Evolutionary conservation across 2,113 vertebrate genomes (phyloP).

Genomic region (Salvelinus fontinalis): DNA sequence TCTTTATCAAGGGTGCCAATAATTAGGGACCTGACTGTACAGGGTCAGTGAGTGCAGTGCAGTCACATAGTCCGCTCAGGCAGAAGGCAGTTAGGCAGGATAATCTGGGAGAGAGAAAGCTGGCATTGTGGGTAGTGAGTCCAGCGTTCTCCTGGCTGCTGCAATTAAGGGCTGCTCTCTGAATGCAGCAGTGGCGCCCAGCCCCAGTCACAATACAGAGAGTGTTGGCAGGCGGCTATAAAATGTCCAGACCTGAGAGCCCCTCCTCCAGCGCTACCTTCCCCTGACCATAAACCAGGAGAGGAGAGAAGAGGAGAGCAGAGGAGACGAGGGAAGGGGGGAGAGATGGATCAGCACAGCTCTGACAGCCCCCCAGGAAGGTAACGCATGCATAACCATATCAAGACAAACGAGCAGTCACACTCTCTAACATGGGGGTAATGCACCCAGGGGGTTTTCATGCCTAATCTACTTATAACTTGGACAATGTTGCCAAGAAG

Average conservation of each 20-base stretch:
- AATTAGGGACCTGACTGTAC: no score
- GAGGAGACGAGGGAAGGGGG: neutral
- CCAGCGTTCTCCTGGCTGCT: constrained; percentile 23
- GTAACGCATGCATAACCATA: constrained; percentile 45
- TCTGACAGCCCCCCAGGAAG: constrained; percentile 40
- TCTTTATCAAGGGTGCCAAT: no score
- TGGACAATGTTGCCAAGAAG: neutral
- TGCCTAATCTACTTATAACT: constrained; percentile 18
- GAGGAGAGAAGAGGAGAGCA: constrained; percentile 5
- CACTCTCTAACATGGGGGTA: constrained; percentile 1
- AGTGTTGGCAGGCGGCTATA: constrained; percentile 36
- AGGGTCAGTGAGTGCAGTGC: no score
- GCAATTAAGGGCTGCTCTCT: constrained; percentile 41
- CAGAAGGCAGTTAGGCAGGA: no score
- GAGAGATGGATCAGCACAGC: constrained; percentile 18
- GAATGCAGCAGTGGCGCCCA: constrained; percentile 17
- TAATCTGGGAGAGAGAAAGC: no score
- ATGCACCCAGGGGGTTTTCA: constrained; percentile 16
- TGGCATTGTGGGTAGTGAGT: neutral
- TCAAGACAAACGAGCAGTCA: constrained; percentile 23
- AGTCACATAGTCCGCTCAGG: no score
- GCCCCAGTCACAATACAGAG: constrained; percentile 43
- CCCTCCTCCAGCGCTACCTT: constrained; percentile 37
- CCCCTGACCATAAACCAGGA: constrained; percentile 35
- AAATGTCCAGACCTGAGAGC: constrained; percentile 41